phyloP scores from a whole-genome alignment of 1,140 invertebrate species.

The Lamellibrachia luymesi region DNA sequence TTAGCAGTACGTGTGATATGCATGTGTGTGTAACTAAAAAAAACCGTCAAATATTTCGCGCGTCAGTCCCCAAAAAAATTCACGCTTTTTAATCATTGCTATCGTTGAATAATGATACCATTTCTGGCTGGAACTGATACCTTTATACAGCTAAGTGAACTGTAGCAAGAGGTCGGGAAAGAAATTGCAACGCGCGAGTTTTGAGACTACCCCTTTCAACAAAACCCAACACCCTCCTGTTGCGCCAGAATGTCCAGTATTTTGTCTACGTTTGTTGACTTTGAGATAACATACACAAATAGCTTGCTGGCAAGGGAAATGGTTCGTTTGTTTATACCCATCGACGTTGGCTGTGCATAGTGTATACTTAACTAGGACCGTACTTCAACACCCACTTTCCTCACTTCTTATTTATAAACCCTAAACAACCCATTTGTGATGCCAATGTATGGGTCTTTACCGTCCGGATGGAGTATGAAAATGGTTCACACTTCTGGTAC shows the following conservation, averaged over 20 bases:
- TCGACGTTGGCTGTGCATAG: neutral
- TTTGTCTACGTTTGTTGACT: neutral
- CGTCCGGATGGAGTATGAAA: too few species aligned
- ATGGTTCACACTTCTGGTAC: too few species aligned
- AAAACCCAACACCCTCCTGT: neutral
- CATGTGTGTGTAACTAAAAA: neutral
- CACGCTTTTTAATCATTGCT: neutral
- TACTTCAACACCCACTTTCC: neutral
- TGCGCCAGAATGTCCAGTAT: too few species aligned
- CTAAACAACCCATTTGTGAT: too few species aligned
- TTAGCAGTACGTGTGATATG: neutral
- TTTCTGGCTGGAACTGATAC: too few species aligned
- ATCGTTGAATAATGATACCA: too few species aligned
- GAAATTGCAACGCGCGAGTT: too few species aligned
- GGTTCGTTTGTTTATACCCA: neutral
- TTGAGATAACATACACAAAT: neutral
- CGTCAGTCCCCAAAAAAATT: neutral
- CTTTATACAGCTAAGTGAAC: too few species aligned
- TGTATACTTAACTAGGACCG: neutral
- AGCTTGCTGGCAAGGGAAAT: neutral
- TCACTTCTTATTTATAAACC: too few species aligned
- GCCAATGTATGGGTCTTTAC: too few species aligned
- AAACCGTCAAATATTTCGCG: neutral
- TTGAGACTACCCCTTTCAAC: neutral
- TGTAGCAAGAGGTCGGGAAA: too few species aligned